A percentile compares a stretch with the other conserved stretches of the same genome.
These are phyloP conservation scores for Phymatocera aterrima DNA, from an alignment of 2,888 invertebrate genomes.

Conservation along the genomic window DNA sequence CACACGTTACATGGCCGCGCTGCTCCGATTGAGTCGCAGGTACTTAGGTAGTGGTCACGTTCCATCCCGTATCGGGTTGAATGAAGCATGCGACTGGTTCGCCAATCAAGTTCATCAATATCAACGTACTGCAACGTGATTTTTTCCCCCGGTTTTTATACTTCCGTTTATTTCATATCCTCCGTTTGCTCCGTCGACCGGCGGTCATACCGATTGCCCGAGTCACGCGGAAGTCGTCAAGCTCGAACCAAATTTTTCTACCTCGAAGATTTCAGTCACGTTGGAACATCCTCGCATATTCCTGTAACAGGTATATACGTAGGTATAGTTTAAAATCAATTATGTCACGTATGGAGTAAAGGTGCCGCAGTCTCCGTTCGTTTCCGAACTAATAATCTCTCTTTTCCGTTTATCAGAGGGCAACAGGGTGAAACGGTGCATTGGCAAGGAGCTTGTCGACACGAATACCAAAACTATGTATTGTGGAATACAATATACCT, in stretches of 20 bases:
- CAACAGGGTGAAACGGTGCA: too few species aligned
- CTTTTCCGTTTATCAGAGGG: too few species aligned
- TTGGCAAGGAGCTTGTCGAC: too few species aligned
- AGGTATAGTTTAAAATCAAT: too few species aligned
- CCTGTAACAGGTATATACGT: too few species aligned
- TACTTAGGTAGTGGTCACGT: background rate
- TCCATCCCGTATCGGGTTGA: too few species aligned
- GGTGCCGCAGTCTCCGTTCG: too few species aligned
- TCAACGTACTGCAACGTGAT: background rate
- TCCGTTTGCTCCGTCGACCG: background rate
- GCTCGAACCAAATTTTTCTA: too few species aligned
- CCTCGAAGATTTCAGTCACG: conserved; percentile 3
- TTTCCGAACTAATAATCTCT: too few species aligned
- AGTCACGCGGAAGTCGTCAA: background rate
- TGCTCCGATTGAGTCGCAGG: background rate
- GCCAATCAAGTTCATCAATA: conserved; percentile 5
- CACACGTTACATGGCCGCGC: background rate
- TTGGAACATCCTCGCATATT: background rate
- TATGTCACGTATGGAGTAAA: too few species aligned
- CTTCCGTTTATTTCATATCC: background rate
- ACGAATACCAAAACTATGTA: too few species aligned
- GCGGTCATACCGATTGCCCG: background rate
- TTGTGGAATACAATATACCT: too few species aligned
- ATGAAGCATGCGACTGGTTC: background rate
- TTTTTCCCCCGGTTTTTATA: background rate